These are phyloP conservation scores for Papilio elwesi DNA, from an alignment of 2,888 invertebrate genomes.

Conservation along the genomic window DNA sequence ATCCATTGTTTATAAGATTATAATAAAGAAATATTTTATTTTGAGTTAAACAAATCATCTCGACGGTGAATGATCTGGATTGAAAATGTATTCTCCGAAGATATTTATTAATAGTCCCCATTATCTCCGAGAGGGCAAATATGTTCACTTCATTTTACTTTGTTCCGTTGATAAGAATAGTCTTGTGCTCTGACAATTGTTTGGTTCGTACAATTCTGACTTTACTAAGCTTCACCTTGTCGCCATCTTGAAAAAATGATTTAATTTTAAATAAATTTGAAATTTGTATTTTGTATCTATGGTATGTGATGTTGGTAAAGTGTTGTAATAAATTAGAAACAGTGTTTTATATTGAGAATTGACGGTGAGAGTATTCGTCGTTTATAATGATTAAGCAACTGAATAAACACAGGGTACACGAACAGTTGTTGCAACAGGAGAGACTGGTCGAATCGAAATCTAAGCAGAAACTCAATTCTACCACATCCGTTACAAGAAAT, in stretches of 20 bases:
- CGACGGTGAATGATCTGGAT: constrained; percentile 50
- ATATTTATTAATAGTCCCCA: constrained; percentile 56
- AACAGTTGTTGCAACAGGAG: constrained; percentile 68
- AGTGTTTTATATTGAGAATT: constrained; percentile 9
- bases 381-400: constrained; percentile 70
- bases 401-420: constrained; percentile 68
- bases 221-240: constrained; percentile 17
- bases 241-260: constrained; percentile 38
- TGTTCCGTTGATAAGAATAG: constrained; percentile 53
- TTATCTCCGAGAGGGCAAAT: constrained; percentile 60
- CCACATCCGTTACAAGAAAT: constrained; percentile 65
- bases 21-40: constrained; percentile 4
- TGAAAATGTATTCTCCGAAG: constrained; percentile 54
- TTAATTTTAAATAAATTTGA: constrained; percentile 35
- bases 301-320: constrained; percentile 25
- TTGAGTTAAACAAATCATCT: constrained; percentile 38
- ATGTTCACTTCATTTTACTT: constrained; percentile 52
- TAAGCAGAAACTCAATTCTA: constrained; percentile 56
- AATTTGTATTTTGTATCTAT: not conserved
- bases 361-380: constrained; percentile 23
- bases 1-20: not conserved
- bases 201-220: constrained; percentile 37
- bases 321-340: not conserved
- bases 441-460: constrained; percentile 59
- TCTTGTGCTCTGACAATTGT: constrained; percentile 51